phyloP scores from a whole-genome alignment of 2,113 vertebrate species.

The Salminus brasiliensis region DNA sequence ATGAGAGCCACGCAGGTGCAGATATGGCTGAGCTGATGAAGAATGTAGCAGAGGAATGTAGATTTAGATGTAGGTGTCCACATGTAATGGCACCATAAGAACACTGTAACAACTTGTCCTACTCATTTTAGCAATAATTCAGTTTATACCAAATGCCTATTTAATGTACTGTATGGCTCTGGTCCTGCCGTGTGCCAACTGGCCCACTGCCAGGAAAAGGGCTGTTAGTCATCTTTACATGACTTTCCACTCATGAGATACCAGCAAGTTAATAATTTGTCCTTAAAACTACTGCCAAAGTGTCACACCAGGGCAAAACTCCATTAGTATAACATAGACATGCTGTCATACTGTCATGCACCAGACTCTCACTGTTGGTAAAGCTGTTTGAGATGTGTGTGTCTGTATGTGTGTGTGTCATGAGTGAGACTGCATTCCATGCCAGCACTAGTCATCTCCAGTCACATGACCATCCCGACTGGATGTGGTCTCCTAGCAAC shows the following conservation, averaged over 20 bases:
- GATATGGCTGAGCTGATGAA: too few relatives aligned
- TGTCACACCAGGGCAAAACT: background rate
- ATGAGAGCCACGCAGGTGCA: too few relatives aligned
- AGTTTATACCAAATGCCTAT: too few relatives aligned
- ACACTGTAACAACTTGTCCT: too few relatives aligned
- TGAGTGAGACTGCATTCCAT: conserved; percentile 40
- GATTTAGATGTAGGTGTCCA: too few relatives aligned
- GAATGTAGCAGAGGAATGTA: too few relatives aligned
- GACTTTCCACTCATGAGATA: background rate
- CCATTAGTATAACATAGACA: background rate
- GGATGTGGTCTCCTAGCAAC: conserved; percentile 56
- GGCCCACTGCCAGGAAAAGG: background rate
- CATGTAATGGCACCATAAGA: too few relatives aligned
- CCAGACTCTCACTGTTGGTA: background rate
- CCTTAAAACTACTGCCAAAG: background rate
- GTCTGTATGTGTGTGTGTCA: conserved; percentile 18
- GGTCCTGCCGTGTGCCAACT: background rate
- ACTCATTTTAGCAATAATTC: too few relatives aligned
- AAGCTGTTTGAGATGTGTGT: background rate
- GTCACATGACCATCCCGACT: conserved; percentile 46
- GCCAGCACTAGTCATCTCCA: conserved; percentile 44
- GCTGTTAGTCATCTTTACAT: background rate
- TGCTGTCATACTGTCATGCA: background rate
- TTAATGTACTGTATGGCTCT: too few relatives aligned
- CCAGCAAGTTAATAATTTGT: background rate